Base-by-base conservation (phyloP, 2,888 invertebrate genomes). In the Horisme vitalbata region DNA sequence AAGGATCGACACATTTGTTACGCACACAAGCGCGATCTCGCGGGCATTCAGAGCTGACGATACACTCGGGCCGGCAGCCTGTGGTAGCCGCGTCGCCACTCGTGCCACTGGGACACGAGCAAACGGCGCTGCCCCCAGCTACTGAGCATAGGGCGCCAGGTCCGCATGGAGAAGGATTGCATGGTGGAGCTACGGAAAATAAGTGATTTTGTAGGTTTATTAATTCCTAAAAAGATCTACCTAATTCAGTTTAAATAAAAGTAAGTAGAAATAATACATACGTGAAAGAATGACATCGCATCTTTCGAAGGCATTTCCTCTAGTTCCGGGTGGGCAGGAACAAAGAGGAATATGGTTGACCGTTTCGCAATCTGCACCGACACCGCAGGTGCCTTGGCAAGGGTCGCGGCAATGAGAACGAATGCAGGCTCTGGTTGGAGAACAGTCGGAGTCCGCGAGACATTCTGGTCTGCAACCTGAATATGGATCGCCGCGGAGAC, bases 381-480 rank as follows among this genome's bases (percentile, higher is more conserved):
- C 75, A 33, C 97, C 97, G 63, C 97, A 97, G 8, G 95, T 93
- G 56, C 94, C 94, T 41, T 93, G 90, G 69, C 96, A 96, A 24
- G 97, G 96, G 80, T 97, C 95, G 49, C 93, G 91, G 68, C 97
- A 97, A 71, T 94, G 95, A 58, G 95, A 95, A 24, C 93, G 92
- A 64, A 95, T 94, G 69, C 97, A 97, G 1, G 95, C 94, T 60
- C 94, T 93, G 56, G 95, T 93, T 43, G 95, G 92, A 0, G 95
- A 91, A 79, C 97, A 97, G 63, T 97, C 97, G n/a, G 95, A 94
- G 70, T 97, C 97, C 39, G 95, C 93, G 2, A 97, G 90, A 76
- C 97, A 97, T 78, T 97, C 97, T 0, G 96, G 96, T 56, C 94
- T 91, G 68, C 95, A 95, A 28, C 92, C 92, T 52, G 93, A 92